phyloP scores from a whole-genome alignment of 2,797 vertebrate species.

The Aeoliscus strigatus region DNA sequence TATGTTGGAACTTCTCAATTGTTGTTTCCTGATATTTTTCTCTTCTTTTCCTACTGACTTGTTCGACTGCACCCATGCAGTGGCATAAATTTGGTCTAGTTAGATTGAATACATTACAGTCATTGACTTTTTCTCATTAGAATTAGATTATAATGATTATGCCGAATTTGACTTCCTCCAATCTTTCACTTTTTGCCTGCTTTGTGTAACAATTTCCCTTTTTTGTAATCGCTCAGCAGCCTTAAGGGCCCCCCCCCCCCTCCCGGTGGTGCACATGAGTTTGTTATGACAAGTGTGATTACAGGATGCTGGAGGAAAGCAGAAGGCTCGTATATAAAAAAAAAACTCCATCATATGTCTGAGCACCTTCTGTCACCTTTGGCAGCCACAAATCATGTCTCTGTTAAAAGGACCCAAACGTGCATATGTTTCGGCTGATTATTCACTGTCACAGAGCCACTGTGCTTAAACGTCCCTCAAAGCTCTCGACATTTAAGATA shows the following conservation, averaged over 20 bases:
- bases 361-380: constrained; percentile 9
- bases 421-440: background rate
- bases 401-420: too few relatives aligned
- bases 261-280: constrained; percentile 23
- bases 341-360: constrained; percentile 27
- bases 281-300: constrained; percentile 50
- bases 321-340: constrained; percentile 11
- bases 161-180: too few relatives aligned
- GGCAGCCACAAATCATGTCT: constrained; percentile 10
- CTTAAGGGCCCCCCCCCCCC: constrained; percentile 7
- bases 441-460: background rate
- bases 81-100: too few relatives aligned
- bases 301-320: constrained; percentile 10
- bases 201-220: too few relatives aligned
- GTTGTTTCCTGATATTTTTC: too few relatives aligned
- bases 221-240: constrained; percentile 2
- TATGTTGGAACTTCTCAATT: too few relatives aligned
- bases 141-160: too few relatives aligned
- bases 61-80: too few relatives aligned
- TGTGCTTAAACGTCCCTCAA: background rate
- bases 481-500: constrained; percentile 17
- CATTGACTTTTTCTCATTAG: too few relatives aligned
- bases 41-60: too few relatives aligned
- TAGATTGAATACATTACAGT: too few relatives aligned
- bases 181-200: too few relatives aligned